Conservation (phyloP, 2,888 invertebrate genomes). For the Blastobasis lacticolella region DNA sequence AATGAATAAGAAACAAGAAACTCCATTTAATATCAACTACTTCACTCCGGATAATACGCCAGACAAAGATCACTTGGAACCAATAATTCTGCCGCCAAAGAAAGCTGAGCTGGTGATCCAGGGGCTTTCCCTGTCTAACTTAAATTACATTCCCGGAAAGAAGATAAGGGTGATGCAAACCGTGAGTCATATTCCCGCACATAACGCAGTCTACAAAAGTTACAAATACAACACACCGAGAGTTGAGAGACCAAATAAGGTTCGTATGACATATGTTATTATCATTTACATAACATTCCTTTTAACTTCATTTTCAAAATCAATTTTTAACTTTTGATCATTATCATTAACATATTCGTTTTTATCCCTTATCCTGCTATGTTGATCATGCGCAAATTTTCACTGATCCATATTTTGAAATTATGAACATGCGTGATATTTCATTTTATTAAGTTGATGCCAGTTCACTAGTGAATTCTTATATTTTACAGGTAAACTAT, state of each 20-base stretch:
- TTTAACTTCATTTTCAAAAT: background rate
- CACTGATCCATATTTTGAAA: no score
- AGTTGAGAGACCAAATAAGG: background rate
- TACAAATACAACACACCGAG: conserved; percentile 1
- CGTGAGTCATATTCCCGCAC: conserved; percentile 21
- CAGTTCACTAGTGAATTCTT: no score
- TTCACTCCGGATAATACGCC: background rate
- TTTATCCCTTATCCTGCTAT: no score
- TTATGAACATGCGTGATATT: no score
- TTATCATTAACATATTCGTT: no score
- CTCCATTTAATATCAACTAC: background rate
- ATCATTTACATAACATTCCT: background rate
- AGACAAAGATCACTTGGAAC: conserved; percentile 25
- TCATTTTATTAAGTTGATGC: no score
- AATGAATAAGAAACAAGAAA: background rate
- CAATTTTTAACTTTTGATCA: background rate
- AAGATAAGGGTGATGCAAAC: conserved; percentile 20
- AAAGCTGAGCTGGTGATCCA: background rate
- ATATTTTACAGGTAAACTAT: background rate
- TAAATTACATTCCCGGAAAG: conserved; percentile 20
- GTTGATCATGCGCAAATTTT: no score
- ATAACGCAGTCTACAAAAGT: conserved; percentile 23
- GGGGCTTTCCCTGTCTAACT: conserved; percentile 2
- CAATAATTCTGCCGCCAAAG: conserved; percentile 10
- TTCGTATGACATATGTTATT: background rate